These are phyloP conservation scores for Octopus bimaculoides DNA, from an alignment of 1,140 invertebrate genomes.

Conservation along the genomic window DNA sequence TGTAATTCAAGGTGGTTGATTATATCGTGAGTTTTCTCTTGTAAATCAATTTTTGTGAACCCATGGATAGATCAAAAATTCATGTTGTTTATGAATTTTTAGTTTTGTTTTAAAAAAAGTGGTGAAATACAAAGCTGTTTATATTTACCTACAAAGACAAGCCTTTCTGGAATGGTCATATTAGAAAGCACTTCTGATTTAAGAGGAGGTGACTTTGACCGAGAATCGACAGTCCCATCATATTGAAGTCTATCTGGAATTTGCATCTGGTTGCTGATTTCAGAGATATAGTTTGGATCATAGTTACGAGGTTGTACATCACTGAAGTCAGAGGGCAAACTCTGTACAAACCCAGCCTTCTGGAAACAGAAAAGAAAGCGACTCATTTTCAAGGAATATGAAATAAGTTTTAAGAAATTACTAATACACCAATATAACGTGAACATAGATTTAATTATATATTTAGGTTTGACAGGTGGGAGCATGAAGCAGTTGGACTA, in stretches of 20 bases:
- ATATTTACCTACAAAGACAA: constrained; percentile 33
- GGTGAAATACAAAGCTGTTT: no score
- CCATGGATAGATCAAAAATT: no score
- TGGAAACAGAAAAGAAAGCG: constrained; percentile 10
- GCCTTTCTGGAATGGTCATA: constrained; percentile 39
- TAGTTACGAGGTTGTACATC: constrained; percentile 41
- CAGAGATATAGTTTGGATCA: constrained; percentile 41
- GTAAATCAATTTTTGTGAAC: no score
- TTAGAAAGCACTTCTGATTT: constrained; percentile 7
- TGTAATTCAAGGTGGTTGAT: no score
- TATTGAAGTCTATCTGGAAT: constrained; percentile 30
- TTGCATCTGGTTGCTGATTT: constrained; percentile 47
- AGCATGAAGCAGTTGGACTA: no score
- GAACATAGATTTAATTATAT: no score
- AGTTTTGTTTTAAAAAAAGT: no score
- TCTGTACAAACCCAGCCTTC: constrained; percentile 28
- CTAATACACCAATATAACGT: no score
- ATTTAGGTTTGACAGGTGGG: no score
- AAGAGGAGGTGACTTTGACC: background rate
- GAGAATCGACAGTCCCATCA: constrained; percentile 3
- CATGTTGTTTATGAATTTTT: no score
- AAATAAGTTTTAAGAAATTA: no score
- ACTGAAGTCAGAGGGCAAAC: constrained; percentile 45
- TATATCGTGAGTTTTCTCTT: no score
- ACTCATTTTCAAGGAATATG: background rate